Percentiles rank a stretch among this genome's conserved stretches.
Evolutionary conservation across 2,113 vertebrate genomes (phyloP).

Genomic region (Columba janthina): DNA sequence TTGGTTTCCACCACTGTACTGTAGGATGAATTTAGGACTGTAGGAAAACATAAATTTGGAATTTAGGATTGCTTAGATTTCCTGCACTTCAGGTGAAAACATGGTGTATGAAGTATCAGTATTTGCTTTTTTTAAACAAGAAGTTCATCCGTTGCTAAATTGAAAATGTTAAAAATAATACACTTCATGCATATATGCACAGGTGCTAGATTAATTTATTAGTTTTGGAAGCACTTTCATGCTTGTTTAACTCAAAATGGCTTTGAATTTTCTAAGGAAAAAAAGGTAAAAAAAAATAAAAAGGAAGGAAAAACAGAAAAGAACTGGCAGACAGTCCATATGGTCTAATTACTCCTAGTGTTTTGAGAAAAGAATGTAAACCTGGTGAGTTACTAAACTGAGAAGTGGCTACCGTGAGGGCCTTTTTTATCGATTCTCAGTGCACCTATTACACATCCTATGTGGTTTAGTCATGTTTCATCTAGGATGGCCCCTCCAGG

Average conservation of each 20-base stretch:
- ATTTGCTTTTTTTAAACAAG: background rate
- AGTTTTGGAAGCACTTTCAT: conserved; percentile 68
- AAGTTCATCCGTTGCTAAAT: conserved; percentile 33
- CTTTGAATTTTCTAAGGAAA: conserved; percentile 55
- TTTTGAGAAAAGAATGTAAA: conserved; percentile 61
- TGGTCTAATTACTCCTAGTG: conserved; percentile 70
- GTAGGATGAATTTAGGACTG: background rate
- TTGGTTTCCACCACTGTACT: background rate
- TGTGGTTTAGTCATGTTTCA: background rate
- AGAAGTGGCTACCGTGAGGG: conserved; percentile 12
- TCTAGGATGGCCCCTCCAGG: background rate
- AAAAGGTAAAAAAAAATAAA: background rate
- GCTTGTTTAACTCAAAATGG: conserved; percentile 70
- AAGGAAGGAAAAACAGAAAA: background rate
- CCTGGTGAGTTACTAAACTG: conserved; percentile 56
- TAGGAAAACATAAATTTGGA: background rate
- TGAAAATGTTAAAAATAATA: conserved; percentile 49
- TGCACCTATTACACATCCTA: background rate
- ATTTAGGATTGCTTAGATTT: background rate
- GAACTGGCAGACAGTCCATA: conserved; percentile 68
- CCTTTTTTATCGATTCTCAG: background rate
- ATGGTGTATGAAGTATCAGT: background rate
- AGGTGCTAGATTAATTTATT: conserved; percentile 51
- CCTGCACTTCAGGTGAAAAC: background rate
- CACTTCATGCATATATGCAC: background rate